A percentile compares a stretch with the other conserved stretches of the same genome.
phyloP scores from a whole-genome alignment of 2,888 invertebrate genomes.

The Drosophila anceps region DNA sequence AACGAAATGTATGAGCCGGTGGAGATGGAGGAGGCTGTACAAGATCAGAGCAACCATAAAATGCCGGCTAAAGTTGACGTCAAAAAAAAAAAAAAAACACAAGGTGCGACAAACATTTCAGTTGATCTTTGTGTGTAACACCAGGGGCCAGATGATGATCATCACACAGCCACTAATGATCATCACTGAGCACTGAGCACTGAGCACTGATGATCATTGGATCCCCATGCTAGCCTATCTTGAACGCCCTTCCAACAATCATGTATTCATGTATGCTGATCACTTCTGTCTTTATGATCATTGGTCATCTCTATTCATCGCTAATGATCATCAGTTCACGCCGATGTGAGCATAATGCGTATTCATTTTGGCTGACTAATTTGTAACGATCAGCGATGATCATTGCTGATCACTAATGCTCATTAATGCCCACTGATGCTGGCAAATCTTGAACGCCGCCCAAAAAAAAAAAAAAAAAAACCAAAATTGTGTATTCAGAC shows the following conservation, averaged over 20 bases:
- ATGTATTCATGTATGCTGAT: not conserved
- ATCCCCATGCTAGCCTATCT: not conserved
- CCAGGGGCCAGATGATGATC: slow-evolving; percentile 27
- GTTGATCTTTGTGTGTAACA: slow-evolving; percentile 42
- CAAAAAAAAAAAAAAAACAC: slow-evolving; percentile 19
- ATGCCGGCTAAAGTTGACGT: slow-evolving; percentile 55
- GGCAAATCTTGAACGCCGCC: slow-evolving; percentile 53
- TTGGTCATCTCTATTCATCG: not conserved
- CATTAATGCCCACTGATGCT: slow-evolving; percentile 12
- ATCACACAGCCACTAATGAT: not conserved
- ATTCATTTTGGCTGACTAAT: slow-evolving; percentile 2
- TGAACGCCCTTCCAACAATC: not conserved
- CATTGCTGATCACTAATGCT: not conserved
- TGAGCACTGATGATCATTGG: not conserved
- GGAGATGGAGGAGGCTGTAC: slow-evolving; percentile 5
- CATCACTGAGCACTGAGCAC: not conserved
- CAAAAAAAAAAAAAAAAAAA: slow-evolving; percentile 1
- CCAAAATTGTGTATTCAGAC: slow-evolving; percentile 29
- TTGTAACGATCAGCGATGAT: not conserved
- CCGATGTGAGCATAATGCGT: not conserved
- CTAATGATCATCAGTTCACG: slow-evolving; percentile 9
- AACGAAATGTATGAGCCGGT: slow-evolving; percentile 27
- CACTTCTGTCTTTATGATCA: not conserved
- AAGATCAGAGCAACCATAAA: slow-evolving; percentile 41
- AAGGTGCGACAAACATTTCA: slow-evolving; percentile 40